Evolutionary conservation across 2,888 invertebrate species (phyloP), one percentile per base, ranked within the genome.

Genomic region (Orthosia gracilis): DNA sequence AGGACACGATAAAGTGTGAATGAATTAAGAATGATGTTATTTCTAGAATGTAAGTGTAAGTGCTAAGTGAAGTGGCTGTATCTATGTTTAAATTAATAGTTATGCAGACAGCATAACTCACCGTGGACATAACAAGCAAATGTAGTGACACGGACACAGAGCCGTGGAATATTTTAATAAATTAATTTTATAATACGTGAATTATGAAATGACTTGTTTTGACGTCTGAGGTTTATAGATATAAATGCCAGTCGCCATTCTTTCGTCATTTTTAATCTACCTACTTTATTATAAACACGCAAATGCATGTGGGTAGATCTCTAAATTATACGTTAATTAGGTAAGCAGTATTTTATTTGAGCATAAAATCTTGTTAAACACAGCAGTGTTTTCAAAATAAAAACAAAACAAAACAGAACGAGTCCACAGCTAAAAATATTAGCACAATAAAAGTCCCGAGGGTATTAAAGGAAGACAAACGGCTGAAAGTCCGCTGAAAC

Each of bases 391-490:
- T 80, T 69, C 31, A 68, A 73, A 74, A 66, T 58, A 63, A 31
- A 72, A 61, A 13, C 23, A 57, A 73, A 50, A 66, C 55, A 63
- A 69, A 69, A 78, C 55, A 63, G 21, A 69, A 78, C 21, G 54
- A 72, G 21, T 47, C 52, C 40, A 31, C 54, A n/a, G 67, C 58
- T n/a, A 65, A 62, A 83, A 54, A 83, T 86, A 83, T 67, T 69
- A 31, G 45, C 57, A 52, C 69, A 64, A 76, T 80, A 65, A 71
- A 78, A 72, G 49, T 58, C 40, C 17, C 62, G 31, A 26, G 54
- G 65, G 69, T 50, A 50, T 70, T 73, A 77, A 52, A 73, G 62
- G 47, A 75, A 85, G 65, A 86, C 54, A 77, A 77, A 84, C 67
- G 50, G 65, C 55, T 45, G 52, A 62, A 75, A 73, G 52, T 62